Evolutionary conservation across 2,113 vertebrate genomes (phyloP), one percentile per base, ranked within the genome.

Genomic region (Aldabrachelys gigantea): DNA sequence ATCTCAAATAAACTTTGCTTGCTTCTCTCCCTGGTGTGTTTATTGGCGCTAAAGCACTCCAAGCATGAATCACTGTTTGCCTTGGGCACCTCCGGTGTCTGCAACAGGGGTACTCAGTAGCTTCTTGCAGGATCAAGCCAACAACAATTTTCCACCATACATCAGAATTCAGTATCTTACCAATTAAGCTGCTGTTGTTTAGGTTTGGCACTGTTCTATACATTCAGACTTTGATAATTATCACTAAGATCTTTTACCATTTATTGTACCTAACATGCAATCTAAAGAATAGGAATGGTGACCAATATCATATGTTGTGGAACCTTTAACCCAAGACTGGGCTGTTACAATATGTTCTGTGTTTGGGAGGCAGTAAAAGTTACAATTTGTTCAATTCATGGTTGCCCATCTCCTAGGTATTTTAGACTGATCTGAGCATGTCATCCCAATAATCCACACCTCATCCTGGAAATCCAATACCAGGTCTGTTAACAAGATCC

Each of bases 161-260:
- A 27, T 0, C 6, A 12, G 11, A 69, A 16, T 19, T 69, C 16
- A n/a, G 2, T 56, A 1, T 31, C 17, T 47, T 65, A 10, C 0
- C 1, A 35, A 13, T 17, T 38, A 29, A 14, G n/a, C 0, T 19
- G 31, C 0, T 5, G 4, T 0, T 38, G 11, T 2, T 72, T 69
- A 22, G 47, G 41, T 44, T 75, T 8, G 2, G n/a, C 38, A 41
- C 24, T 72, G 11, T 27, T 92, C 38, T 29, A 50, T 29, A 79
- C 9, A 41, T 88, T 76, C 17, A 54, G 1, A 0, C 1, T 62
- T 50, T 35, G 10, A 0, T 19, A 14, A 22, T 4, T 3, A 44
- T 44, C 38, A 83, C 11, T 5, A 69, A 38, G 35, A 80, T 0
- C 4, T 49, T 25, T 80, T n/a, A 13, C 24, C 76, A 13, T 38